These are phyloP conservation scores for Motacilla alba DNA, from an alignment of 2,113 vertebrate genomes.

Conservation along the genomic window DNA sequence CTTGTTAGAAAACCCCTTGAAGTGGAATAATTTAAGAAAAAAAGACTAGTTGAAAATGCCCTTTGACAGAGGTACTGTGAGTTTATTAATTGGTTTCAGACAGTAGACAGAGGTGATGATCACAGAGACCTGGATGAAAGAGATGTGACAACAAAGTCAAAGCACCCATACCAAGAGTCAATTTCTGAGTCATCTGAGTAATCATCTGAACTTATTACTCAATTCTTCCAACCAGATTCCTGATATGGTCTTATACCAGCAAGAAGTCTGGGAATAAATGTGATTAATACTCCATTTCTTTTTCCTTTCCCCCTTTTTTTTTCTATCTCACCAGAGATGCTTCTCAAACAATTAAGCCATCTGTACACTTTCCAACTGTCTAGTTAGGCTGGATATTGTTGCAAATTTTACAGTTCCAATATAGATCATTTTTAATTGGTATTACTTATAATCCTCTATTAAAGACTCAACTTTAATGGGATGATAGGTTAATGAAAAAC, in stretches of 20 bases:
- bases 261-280: neutral
- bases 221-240: neutral
- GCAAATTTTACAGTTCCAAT: neutral
- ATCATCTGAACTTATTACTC: neutral
- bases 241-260: neutral
- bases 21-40: neutral
- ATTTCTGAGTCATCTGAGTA: neutral
- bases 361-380: neutral
- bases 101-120: neutral
- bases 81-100: neutral
- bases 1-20: neutral
- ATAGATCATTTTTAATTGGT: neutral
- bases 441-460: neutral
- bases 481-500: neutral
- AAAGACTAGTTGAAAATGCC: neutral
- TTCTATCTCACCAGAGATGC: neutral
- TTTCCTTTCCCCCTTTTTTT: rapidly evolving
- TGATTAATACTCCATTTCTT: neutral
- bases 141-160: neutral
- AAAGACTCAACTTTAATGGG: neutral
- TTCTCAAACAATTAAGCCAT: neutral
- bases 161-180: neutral
- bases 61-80: neutral
- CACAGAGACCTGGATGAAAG: neutral
- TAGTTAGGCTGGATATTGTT: neutral